Evolutionary conservation across 2,797 vertebrate species (phyloP).

Genomic region (Enteromius viviparus): DNA sequence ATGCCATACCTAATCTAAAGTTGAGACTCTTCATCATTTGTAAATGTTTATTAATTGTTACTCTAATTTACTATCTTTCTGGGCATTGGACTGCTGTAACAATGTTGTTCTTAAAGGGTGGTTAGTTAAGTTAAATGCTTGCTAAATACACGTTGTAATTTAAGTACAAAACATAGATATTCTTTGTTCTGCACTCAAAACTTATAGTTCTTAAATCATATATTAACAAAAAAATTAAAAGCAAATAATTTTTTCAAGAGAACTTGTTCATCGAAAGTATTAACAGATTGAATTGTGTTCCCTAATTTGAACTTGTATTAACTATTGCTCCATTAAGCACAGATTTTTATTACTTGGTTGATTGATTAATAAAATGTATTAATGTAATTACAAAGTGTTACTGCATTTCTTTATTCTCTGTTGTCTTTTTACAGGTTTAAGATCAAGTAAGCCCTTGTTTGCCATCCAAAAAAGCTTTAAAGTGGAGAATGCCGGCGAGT

Average conservation of each 20-base stretch:
- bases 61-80: not conserved
- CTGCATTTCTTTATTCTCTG: not conserved
- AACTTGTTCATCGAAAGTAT: not conserved
- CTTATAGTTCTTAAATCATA: too few species aligned
- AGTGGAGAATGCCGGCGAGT: slow-evolving; percentile 94
- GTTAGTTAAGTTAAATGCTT: not conserved
- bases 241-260: not conserved
- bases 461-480: slow-evolving; percentile 96
- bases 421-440: slow-evolving; percentile 78
- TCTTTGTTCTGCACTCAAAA: not conserved
- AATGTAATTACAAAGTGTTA: not conserved
- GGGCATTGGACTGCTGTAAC: not conserved
- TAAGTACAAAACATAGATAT: not conserved
- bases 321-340: not conserved
- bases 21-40: not conserved
- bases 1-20: not conserved
- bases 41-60: not conserved
- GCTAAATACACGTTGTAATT: not conserved
- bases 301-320: not conserved
- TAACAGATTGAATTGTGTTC: not conserved
- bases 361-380: too few species aligned
- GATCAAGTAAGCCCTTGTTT: slow-evolving; percentile 91
- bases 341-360: too few species aligned
- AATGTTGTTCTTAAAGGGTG: not conserved
- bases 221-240: too few species aligned